Evolutionary conservation across 2,888 invertebrate species (phyloP), one percentile per base, ranked within the genome.

Genomic region (Orthonevra nobilis): DNA sequence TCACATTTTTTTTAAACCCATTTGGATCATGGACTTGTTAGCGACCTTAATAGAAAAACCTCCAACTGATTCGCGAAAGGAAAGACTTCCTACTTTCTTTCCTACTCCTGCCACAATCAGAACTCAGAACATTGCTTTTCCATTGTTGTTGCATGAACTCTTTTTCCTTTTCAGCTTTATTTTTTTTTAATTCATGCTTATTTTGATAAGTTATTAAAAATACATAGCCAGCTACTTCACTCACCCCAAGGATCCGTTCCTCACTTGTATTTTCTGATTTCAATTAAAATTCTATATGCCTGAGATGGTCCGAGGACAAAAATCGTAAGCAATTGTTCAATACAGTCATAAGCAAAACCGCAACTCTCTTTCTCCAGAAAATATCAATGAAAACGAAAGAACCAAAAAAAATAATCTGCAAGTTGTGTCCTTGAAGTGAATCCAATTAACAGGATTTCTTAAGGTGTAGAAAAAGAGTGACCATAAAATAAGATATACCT

Each of bases 181-280:
- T 23, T 5, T 5, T 23, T 23, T 23, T 23, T 23, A 5, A 4
- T 23, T 23, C 3, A 23, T 23, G 3, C 9, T 50, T 61, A 48
- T 77, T 79, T 72, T 58, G 72, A 77, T 64, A 72, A 72, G 64
- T 77, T 77, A 72, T 77, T 77, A 72, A 77, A 72, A 73, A 73
- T 61, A 46, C 46, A 42, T 34, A 48, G n/a, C 15, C 20, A 72
- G 36, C 12, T 2, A 32, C 4, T 23, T 14, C 5, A 23, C 23
- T 23, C 5, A n/a, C n/a, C 26, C 1, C n/a, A 36, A 36, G 23
- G 38, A 63, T 19, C 3, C 28, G 7, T 14, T 2, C 26, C 20
- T 34, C 10, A 20, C n/a, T 3, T 30, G 15, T 17, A 19, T 34
- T 69, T n/a, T 28, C 20, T n/a, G 15, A 17, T 66, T 48, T 56